Base-by-base conservation (phyloP, 2,797 vertebrate species). In the Nannoperca obscura region DNA sequence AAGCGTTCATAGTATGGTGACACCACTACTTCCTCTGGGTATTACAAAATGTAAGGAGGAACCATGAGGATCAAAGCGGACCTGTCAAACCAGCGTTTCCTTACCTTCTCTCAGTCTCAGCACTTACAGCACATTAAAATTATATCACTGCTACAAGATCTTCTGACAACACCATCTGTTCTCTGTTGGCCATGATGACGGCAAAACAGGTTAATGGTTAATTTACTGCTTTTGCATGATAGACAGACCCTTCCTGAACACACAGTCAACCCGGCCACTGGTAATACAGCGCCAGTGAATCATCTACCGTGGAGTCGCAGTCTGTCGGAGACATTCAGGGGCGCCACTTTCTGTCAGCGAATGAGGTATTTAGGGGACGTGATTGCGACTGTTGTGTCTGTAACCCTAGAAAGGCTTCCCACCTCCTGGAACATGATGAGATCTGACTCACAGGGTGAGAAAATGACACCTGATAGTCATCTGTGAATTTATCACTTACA, bases 111-210 rank as follows among this genome's bases (percentile, higher is more conserved):
- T 71, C 83, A 67, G 82, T 76, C 85, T 67, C 80, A 69, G 86
- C 90, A 87, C 84, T 90, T 93, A 83, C 61, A 84, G 74, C 54
- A 70, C 81, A 86, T 92, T 80, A 86, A 92, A 93, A 91, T 90
- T 91, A 92, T 84, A 92, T 88, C 84, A 83, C 78, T 13, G 67
- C 72, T 82, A 90, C 81, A 89, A 89, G 86, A 90, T 93, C 90
- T 85, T 83, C 78, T 85, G 90, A 91, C 86, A 88, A 73, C 80
- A 64, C 89, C 92, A 93, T 93, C 91, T 94, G 93, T 87, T 90
- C 86, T 82, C 80, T 55, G 79, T 66, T 82, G 78, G 81, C 75
- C 64, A 53, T n/a, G 69, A 87, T 75, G 88, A 82, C 63, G 62
- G 78, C 84, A 65, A 82, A 90, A 88, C 68, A 54, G 84, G 87